A percentile compares a stretch with the other conserved stretches of the same genome.
Evolutionary conservation across 2,888 invertebrate species (phyloP).

Genomic region (Anorthoa munda): DNA sequence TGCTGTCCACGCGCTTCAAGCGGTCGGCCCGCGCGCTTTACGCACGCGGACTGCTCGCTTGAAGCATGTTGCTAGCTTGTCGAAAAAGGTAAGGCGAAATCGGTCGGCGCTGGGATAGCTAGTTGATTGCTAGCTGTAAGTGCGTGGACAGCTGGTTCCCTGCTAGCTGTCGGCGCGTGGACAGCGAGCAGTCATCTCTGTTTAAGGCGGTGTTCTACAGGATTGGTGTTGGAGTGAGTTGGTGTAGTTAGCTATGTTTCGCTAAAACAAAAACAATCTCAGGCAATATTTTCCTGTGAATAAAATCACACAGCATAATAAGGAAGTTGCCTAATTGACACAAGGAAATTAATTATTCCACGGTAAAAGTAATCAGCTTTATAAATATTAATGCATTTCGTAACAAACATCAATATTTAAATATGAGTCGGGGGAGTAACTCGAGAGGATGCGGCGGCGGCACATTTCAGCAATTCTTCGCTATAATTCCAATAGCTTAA

Average conservation of each 20-base stretch:
- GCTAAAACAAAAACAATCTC: conserved; percentile 9
- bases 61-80: too few relatives aligned
- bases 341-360: conserved; percentile 53
- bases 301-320: conserved; percentile 34
- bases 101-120: too few relatives aligned
- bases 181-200: too few relatives aligned
- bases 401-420: conserved; percentile 58
- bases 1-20: too few relatives aligned
- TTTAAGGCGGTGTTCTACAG: too few relatives aligned
- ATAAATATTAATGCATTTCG: conserved; percentile 61
- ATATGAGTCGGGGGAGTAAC: conserved; percentile 35
- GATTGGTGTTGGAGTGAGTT: too few relatives aligned
- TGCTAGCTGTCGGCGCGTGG: too few relatives aligned
- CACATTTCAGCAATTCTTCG: conserved; percentile 42
- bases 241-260: neutral
- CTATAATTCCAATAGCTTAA: conserved; percentile 32
- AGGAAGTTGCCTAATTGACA: conserved; percentile 47
- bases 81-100: too few relatives aligned
- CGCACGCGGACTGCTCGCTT: too few relatives aligned
- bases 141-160: too few relatives aligned
- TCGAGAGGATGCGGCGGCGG: conserved; percentile 19
- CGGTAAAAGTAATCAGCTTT: conserved; percentile 57
- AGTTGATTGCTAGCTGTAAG: too few relatives aligned
- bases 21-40: too few relatives aligned
- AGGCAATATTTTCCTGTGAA: conserved; percentile 25